Base-by-base conservation (phyloP, 2,113 vertebrate species). In the Centropristis striata region DNA sequence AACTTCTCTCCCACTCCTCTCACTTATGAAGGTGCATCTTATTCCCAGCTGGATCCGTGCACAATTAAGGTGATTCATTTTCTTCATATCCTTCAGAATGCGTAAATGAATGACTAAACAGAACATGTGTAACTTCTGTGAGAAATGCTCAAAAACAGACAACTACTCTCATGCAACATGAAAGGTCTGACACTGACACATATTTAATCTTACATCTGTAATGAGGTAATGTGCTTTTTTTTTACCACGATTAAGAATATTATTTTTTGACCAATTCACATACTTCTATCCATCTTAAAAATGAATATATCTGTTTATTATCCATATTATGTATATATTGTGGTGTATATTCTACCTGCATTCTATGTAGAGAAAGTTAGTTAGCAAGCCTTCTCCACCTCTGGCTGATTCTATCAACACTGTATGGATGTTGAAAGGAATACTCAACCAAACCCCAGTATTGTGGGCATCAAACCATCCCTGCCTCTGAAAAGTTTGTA, bases 11-110 rank as follows among this genome's bases (percentile, higher is more conserved):
- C 5, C 25, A 54, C 66, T 54, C 64, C 14, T 27, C 51, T 70
- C 16, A 13, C 37, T 8, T 15, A 21, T 27, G 7, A 3, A n/a
- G 32, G 18, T n/a, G 8, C 12, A 47, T 36, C 7, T 59, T 47
- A 16, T n/a, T 5, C 20, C 2, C 18, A 70, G 6, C 16, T 54
- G 37, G 15, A 37, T 36, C 20, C 10, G 47, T 67, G 5, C 37
- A 37, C 28, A 37, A 51, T 23, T 10, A 37, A 14, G 20, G 2
- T 50, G 12, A 21, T 16, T 50, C 4, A 27, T 54, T 18, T 18
- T 12, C n/a, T n/a, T n/a, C n/a, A n/a, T n/a, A 39, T 54, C n/a
- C 25, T 65, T 65, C 25, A 49, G 36, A 65, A 49, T n/a, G 63
- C 18, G 23, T 28, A 0, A 11, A 12, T 0, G 37, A 10, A 37